A percentile compares a stretch with the other conserved stretches of the same genome.
Conservation (phyloP, 2,888 invertebrate species). For the Clivina fossor region DNA sequence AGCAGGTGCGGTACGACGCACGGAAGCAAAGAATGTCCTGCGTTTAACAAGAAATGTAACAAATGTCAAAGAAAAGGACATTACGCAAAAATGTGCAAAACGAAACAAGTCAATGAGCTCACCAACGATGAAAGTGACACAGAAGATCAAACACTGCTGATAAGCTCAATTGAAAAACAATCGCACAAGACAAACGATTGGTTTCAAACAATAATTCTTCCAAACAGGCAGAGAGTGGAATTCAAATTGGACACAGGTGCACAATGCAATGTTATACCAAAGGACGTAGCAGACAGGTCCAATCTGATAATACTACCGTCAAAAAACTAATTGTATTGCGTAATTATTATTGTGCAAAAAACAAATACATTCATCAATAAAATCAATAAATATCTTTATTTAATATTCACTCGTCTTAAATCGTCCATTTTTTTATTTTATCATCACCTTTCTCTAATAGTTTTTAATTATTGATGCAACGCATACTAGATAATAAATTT, state of each 20-base stretch:
- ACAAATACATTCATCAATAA: too few species aligned
- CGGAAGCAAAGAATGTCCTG: not conserved
- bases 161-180: constrained; percentile 1
- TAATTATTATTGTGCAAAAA: too few species aligned
- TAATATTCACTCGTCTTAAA: too few species aligned
- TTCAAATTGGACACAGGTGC: constrained; percentile 4
- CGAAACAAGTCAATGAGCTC: not conserved
- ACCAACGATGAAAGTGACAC: not conserved
- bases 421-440: too few species aligned
- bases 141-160: not conserved
- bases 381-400: too few species aligned
- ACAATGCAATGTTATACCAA: not conserved
- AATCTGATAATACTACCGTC: not conserved
- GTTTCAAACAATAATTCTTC: not conserved
- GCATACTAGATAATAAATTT: too few species aligned
- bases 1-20: not conserved
- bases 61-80: not conserved
- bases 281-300: not conserved
- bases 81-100: not conserved
- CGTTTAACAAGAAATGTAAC: constrained; percentile 1
- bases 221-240: not conserved
- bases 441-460: too few species aligned
- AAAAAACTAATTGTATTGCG: too few species aligned
- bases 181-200: not conserved
- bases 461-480: too few species aligned